Base-by-base conservation (phyloP, 37 sponge, comb jelly and placozoan genomes). In the Aplysina aerophoba region DNA sequence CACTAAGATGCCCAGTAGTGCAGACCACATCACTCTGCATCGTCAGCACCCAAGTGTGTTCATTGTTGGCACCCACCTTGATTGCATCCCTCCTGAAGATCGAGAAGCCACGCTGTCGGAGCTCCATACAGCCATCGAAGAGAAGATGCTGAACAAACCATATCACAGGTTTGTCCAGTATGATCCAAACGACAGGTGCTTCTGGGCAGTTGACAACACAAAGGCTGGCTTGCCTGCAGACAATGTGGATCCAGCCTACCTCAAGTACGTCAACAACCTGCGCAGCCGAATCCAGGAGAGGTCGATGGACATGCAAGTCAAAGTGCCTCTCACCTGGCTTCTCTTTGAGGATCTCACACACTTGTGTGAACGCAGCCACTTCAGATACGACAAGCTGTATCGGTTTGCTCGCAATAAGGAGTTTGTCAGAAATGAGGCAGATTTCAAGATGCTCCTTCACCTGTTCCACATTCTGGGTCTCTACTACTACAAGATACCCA, bases 141-240 rank as follows among this genome's bases (percentile, higher is more conserved):
- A 40, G 54, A 38, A 24, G 17, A 53, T 41, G 15, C 21, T 24
- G 16, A 41, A 75, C 53, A 75, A 36, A 44, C 78, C 78, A 21
- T 75, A 75, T 16, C 25, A 24, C 20, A 24, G n/a, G 16, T 75
- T 40, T 36, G 37, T 75, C 3, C 54, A 21, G 13, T 75, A 75
- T 41, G 78, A 75, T 54, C 20, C 78, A 75, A 75, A 41, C 1
- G 78, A 15, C 22, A 39, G 78, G 17, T 75, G 54, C 24, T 75
- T 75, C 53, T 75, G 78, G 78, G 44, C 78, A 41, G 78, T 75
- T 40, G 78, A 75, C 78, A 75, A 75, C 78, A 75, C 78, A 6
- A 31, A 75, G 53, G 78, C 78, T 40, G 78, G 78, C 44, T 41
- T 40, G 25, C 44, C 33, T 75, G 78, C 37, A 41, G 54, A 75